These are phyloP conservation scores for Catocala sponsa DNA, from an alignment of 2,888 invertebrate genomes.

Conservation along the genomic window DNA sequence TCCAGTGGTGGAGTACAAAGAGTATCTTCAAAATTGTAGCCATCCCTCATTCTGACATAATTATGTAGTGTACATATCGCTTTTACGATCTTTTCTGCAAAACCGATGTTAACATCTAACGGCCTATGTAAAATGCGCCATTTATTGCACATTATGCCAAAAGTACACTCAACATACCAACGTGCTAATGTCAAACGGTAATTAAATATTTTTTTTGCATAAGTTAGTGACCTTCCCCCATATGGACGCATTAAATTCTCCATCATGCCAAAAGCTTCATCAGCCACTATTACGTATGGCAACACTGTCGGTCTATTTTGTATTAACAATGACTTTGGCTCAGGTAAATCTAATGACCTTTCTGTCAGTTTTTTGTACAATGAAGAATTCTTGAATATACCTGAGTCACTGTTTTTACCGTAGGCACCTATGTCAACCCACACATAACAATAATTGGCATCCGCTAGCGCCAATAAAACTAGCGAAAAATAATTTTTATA, in stretches of 20 bases:
- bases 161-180: conserved; percentile 33
- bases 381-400: conserved; percentile 10
- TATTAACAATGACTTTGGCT: no score
- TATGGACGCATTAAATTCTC: not conserved
- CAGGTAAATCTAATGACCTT: no score
- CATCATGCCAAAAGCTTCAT: not conserved
- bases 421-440: conserved; percentile 15
- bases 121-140: conserved; percentile 39
- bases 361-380: conserved; percentile 3
- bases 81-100: conserved; percentile 40
- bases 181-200: conserved; percentile 22
- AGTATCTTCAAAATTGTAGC: conserved; percentile 32
- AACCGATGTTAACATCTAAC: conserved; percentile 25
- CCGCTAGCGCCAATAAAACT: conserved; percentile 33
- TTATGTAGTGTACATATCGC: conserved; percentile 35
- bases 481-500: conserved; percentile 40
- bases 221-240: conserved; percentile 3
- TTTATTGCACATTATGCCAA: conserved; percentile 28
- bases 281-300: not conserved
- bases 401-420: conserved; percentile 9
- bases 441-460: conserved; percentile 15
- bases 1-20: conserved; percentile 20
- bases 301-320: conserved; percentile 2
- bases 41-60: conserved; percentile 38
- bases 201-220: conserved; percentile 24